Conservation (phyloP, 2,888 invertebrate species). For the Gisinianus flammeolus region DNA sequence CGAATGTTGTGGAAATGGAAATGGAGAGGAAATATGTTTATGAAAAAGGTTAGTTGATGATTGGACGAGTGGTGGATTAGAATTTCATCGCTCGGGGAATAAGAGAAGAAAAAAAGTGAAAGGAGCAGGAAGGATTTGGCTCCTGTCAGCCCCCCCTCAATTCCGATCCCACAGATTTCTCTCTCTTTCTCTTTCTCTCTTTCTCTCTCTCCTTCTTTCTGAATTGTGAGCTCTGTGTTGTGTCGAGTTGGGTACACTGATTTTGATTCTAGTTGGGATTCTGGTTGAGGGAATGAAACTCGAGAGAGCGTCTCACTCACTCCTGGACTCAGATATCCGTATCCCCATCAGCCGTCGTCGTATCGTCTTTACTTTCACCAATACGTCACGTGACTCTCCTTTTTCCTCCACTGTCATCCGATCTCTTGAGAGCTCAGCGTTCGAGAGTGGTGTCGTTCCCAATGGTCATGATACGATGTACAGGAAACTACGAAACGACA, state of each 20-base stretch:
- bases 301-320: slow-evolving; percentile 6
- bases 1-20: neutral
- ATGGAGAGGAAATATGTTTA: too few species aligned
- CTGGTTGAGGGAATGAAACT: slow-evolving; percentile 10
- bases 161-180: too few species aligned
- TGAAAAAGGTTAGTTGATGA: neutral
- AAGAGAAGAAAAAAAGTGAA: neutral
- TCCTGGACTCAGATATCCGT: neutral
- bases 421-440: neutral
- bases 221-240: too few species aligned
- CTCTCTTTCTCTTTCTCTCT: too few species aligned
- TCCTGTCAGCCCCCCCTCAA: too few species aligned
- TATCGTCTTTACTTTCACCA: neutral
- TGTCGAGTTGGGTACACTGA: too few species aligned
- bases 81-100: neutral
- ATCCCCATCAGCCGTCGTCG: neutral
- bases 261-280: too few species aligned
- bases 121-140: too few species aligned
- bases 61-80: neutral
- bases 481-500: neutral
- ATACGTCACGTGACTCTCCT: too few species aligned
- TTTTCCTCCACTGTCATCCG: neutral
- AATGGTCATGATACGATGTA: neutral
- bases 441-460: neutral
- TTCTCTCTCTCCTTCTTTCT: too few species aligned